These are phyloP conservation scores for Scleropages formosus DNA, from an alignment of 2,797 vertebrate species.

Conservation along the genomic window DNA sequence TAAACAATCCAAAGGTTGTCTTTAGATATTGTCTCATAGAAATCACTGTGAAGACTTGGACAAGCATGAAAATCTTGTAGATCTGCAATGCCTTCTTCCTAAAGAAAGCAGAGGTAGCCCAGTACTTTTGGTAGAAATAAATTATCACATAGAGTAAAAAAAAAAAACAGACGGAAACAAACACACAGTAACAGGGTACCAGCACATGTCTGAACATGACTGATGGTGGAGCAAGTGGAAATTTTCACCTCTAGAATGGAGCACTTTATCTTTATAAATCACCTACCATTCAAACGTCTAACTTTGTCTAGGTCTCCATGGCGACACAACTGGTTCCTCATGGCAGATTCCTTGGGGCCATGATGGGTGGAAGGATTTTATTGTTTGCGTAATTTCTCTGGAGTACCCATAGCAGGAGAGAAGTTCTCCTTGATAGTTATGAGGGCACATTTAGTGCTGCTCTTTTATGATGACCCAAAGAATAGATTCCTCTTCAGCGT, in stretches of 20 bases:
- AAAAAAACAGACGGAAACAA: constrained; percentile 12
- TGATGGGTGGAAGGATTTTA: constrained; percentile 33
- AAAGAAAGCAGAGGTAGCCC: constrained; percentile 13
- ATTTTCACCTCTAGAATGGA: constrained; percentile 44
- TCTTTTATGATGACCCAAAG: constrained; percentile 32
- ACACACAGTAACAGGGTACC: constrained; percentile 4
- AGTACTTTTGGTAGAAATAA: not conserved
- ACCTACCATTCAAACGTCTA: constrained; percentile 40
- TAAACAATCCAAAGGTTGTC: no score
- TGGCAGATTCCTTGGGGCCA: constrained; percentile 4
- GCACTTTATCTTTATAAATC: constrained; percentile 55
- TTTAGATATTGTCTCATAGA: no score
- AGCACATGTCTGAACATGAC: not conserved
- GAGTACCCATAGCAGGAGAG: constrained; percentile 50
- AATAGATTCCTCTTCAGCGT: not conserved
- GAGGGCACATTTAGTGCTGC: constrained; percentile 11
- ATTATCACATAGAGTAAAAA: constrained; percentile 15
- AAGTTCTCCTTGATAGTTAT: constrained; percentile 46
- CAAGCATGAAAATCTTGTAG: no score
- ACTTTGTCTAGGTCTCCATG: constrained; percentile 65
- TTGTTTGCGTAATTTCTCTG: constrained; percentile 55
- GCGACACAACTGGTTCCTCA: constrained; percentile 55
- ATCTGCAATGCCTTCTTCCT: not conserved
- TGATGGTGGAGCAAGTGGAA: not conserved
- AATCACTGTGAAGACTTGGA: no score